phyloP scores from a whole-genome alignment of 2,113 vertebrate species.

The Takifugu flavidus region DNA sequence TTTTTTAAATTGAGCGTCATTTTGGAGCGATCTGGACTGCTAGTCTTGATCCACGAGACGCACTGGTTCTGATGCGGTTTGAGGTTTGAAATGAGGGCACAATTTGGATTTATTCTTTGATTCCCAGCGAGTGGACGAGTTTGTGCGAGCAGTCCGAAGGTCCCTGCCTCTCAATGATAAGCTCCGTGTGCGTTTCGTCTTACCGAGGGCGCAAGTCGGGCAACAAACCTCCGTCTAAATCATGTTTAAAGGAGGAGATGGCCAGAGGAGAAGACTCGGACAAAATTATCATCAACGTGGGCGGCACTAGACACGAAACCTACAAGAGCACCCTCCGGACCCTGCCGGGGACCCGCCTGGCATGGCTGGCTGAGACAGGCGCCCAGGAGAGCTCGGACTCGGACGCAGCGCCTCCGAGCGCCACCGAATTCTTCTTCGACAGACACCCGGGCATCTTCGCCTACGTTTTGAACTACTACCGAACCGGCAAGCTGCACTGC shows the following conservation, averaged over 20 bases:
- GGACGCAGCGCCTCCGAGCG: constrained; percentile 60
- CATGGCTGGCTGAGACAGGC: constrained; percentile 88
- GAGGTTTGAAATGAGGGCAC: constrained; percentile 35
- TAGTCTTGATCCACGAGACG: constrained; percentile 10
- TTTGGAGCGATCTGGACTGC: neutral
- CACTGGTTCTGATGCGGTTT: neutral
- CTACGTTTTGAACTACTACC: constrained; percentile 97
- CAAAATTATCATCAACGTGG: constrained; percentile 95
- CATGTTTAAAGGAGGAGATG: constrained; percentile 99
- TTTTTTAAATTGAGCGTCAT: constrained; percentile 4
- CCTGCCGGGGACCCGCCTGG: constrained; percentile 91
- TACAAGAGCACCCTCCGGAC: constrained; percentile 95
- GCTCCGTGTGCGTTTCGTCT: constrained; percentile 99
- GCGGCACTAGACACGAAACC: constrained; percentile 95
- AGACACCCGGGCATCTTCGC: constrained; percentile 95
- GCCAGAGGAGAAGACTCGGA: constrained; percentile 90
- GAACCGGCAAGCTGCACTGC: constrained; percentile 97
- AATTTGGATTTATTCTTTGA: constrained; percentile 18
- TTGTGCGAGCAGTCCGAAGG: constrained; percentile 32
- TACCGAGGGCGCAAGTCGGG: constrained; percentile 98
- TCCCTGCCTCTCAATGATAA: constrained; percentile 82
- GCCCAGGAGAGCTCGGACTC: constrained; percentile 77
- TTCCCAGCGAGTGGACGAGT: constrained; percentile 12
- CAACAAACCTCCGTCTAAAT: constrained; percentile 98
- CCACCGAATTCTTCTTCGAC: constrained; percentile 91